These are phyloP conservation scores for Scaptomyza polygonia DNA, from an alignment of 2,888 invertebrate species.

Conservation along the genomic window DNA sequence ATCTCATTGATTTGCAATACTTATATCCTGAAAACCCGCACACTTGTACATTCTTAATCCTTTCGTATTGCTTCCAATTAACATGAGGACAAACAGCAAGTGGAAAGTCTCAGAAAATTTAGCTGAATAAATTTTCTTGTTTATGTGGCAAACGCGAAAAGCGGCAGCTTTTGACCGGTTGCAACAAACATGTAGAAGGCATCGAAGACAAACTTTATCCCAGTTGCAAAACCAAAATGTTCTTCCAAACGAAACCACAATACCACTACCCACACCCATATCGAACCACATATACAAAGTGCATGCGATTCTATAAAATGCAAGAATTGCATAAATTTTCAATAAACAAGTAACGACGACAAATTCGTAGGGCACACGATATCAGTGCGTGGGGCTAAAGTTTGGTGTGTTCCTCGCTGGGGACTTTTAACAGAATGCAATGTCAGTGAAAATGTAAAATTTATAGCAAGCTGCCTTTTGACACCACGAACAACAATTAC, in stretches of 20 bases:
- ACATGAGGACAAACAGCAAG: background rate
- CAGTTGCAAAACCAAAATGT: conserved; percentile 8
- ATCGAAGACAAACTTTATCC: conserved; percentile 27
- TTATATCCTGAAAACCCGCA: background rate
- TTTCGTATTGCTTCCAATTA: background rate
- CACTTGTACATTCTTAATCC: conserved; percentile 8
- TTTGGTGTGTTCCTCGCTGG: background rate
- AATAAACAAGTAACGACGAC: conserved; percentile 52
- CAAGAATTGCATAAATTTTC: conserved; percentile 70
- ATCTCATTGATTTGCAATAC: background rate
- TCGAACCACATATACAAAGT: conserved; percentile 10
- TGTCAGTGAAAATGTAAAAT: conserved; percentile 61
- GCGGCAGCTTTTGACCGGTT: conserved; percentile 20
- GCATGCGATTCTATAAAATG: conserved; percentile 45
- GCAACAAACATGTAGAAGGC: conserved; percentile 18
- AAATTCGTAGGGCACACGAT: conserved; percentile 11
- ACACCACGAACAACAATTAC: conserved; percentile 29
- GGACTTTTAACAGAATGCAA: conserved; percentile 37
- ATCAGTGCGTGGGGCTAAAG: background rate
- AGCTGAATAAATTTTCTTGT: conserved; percentile 20
- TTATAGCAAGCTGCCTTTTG: conserved; percentile 46
- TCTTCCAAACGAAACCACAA: background rate
- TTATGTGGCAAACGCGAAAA: conserved; percentile 4
- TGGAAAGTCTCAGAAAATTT: conserved; percentile 9
- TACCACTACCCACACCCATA: background rate